Evolutionary conservation across 2,113 vertebrate species (phyloP).

Genomic region (Stercorarius parasiticus): DNA sequence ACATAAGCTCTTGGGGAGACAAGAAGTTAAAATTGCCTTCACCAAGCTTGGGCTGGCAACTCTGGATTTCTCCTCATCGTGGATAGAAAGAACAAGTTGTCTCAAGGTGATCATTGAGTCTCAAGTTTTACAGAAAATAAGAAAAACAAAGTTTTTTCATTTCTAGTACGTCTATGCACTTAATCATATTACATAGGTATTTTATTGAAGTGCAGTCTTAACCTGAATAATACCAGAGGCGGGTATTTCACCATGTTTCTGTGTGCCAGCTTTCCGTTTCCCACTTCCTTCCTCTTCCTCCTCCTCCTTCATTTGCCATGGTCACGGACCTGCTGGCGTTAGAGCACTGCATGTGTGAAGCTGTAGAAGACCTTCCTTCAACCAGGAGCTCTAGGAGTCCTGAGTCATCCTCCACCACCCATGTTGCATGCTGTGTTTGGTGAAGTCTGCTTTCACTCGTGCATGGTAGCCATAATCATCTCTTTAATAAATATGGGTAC

Average conservation of each 20-base stretch:
- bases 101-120: not conserved
- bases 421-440: not conserved
- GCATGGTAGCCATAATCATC: not conserved
- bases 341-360: not conserved
- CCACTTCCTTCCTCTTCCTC: not conserved
- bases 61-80: not conserved
- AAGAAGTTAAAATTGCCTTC: not conserved
- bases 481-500: not conserved
- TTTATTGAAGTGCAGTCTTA: not conserved
- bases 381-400: not conserved
- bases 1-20: not conserved
- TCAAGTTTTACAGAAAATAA: not conserved
- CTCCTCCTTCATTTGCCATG: not conserved
- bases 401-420: accelerated
- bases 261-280: not conserved
- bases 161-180: not conserved
- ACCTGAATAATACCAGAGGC: not conserved
- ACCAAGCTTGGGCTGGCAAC: not conserved
- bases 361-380: not conserved
- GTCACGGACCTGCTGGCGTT: accelerated
- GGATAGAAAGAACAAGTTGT: not conserved
- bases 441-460: not conserved
- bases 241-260: not conserved
- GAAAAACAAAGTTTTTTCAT: not conserved
- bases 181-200: not conserved